These are phyloP conservation scores for Parnassius orleans DNA, from an alignment of 2,888 invertebrate genomes.

Conservation along the genomic window DNA sequence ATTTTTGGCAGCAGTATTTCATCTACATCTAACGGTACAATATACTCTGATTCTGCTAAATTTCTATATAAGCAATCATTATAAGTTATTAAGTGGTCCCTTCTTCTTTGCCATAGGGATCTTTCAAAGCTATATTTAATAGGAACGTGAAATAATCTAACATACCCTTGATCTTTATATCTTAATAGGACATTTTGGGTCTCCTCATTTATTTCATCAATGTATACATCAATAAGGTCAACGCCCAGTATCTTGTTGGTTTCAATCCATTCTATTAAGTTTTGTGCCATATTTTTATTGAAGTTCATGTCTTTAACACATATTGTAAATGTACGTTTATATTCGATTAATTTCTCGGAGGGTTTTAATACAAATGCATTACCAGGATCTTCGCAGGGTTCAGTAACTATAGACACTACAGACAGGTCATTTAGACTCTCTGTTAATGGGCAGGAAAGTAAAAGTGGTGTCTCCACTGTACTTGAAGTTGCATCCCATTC, in stretches of 20 bases:
- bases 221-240: constrained; percentile 83
- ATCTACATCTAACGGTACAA: constrained; percentile 87
- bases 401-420: constrained; percentile 71
- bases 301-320: constrained; percentile 88
- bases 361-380: constrained; percentile 63
- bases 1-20: constrained; percentile 86
- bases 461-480: constrained; percentile 77
- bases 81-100: constrained; percentile 87
- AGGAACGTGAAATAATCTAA: constrained; percentile 76
- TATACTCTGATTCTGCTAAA: constrained; percentile 82
- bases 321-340: constrained; percentile 78
- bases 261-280: constrained; percentile 87
- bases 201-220: constrained; percentile 79
- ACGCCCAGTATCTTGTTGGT: constrained; percentile 85
- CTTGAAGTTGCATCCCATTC: constrained; percentile 78
- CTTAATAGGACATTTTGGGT: constrained; percentile 78
- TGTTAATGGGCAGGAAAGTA: constrained; percentile 84
- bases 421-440: constrained; percentile 57
- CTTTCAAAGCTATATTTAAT: constrained; percentile 66
- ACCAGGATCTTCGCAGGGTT: constrained; percentile 72
- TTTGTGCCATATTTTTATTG: constrained; percentile 80
- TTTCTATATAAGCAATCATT: constrained; percentile 90
- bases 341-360: constrained; percentile 32
- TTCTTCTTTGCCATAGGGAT: constrained; percentile 83
- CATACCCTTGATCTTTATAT: constrained; percentile 74